Base-by-base conservation (phyloP, 2,797 vertebrate species). In the Enteromius thamalakanensis region DNA sequence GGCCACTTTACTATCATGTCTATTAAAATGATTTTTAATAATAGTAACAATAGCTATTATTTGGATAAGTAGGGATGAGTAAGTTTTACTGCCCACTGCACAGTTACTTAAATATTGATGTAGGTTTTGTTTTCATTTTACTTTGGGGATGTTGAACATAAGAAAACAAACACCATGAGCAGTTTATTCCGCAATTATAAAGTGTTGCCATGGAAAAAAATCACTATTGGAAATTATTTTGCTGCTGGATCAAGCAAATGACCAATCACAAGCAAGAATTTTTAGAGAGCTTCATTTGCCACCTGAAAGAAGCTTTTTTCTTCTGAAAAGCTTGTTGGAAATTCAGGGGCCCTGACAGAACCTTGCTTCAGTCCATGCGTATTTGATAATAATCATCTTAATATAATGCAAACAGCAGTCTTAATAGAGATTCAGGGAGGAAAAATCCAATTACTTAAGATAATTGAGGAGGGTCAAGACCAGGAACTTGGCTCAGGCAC, bases 401-500 rank as follows among this genome's bases (percentile, higher is more conserved):
- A 64, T 64, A 14, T 74, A 49, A 51, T 37, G 14, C 64, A 32
- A 64, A 51, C 42, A 6, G 5, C 26, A 23, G 34, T 32, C 17
- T 80, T 45, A 32, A 42, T 15, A 15, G 15, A 42, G n/a, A 55
- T 29, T 55, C n/a, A 29, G 11, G 17, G 1, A 19, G n/a, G 26
- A 12, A 40, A 17, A 11, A 45, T 47, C 37, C n/a, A 10, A 76
- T 55, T 82, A 53, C 23, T 51, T 26, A 76, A 42, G n/a, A 76
- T 53, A 82, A 76, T 2, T 53, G 60, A 55, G 47, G 29, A 76
- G 53, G 60, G 17, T 68, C 19, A 49, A 47, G 34, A 76, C 10
- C 7, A 15, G 71, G 15, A 81, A 21, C 51, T 70, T 12, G 53
- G 12, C 68, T 60, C 4, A 81, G 40, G n/a, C 32, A 40, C 47